phyloP scores from a whole-genome alignment of 2,888 invertebrate species.

The Galerucella nymphaeae region DNA sequence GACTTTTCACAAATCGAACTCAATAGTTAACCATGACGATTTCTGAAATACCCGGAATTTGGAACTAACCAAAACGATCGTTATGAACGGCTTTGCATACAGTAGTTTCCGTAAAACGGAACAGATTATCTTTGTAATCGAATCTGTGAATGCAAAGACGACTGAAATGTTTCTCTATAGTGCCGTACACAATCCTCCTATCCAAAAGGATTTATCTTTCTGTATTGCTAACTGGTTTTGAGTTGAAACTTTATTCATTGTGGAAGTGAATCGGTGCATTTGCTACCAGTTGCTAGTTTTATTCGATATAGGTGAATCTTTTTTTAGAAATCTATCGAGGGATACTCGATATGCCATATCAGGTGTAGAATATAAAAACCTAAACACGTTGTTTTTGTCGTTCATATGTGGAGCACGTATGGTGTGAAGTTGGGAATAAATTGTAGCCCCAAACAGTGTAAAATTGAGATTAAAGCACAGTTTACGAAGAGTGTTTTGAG shows the following conservation, averaged over 20 bases:
- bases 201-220: neutral
- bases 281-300: neutral
- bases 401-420: too few relatives aligned
- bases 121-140: constrained; percentile 1
- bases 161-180: neutral
- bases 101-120: neutral
- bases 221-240: neutral
- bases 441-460: too few relatives aligned
- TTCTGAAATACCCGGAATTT: neutral
- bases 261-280: constrained; percentile 2
- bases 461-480: too few relatives aligned
- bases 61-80: neutral
- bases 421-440: too few relatives aligned
- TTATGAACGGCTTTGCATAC: neutral
- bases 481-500: too few relatives aligned
- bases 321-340: neutral
- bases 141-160: constrained; percentile 4
- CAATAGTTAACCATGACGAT: neutral
- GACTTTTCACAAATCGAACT: neutral
- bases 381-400: neutral
- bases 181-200: neutral
- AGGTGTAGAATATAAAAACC: neutral
- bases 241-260: neutral
- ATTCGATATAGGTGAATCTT: neutral
- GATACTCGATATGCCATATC: neutral